Evolutionary conservation across 2,113 vertebrate species (phyloP), one percentile per base, ranked within the genome.

Genomic region (Tauraco erythrolophus): DNA sequence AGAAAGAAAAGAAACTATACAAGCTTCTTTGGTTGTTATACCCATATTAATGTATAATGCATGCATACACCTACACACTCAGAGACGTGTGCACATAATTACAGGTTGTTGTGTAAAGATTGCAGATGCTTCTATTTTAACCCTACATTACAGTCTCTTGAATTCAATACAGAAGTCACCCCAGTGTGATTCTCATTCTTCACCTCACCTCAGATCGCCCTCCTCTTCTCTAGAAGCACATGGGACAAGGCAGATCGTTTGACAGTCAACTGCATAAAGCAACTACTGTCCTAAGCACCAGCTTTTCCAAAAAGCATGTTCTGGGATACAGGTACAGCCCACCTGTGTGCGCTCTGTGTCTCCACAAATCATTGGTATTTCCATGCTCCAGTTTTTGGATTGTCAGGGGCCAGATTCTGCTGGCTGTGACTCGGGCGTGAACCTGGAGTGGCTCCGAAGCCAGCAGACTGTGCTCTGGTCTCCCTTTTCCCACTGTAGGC

Each of bases 331-430:
- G 53, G 27, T 37, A 19, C 31, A 61, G 72, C 37, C 25, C 28
- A 27, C 33, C 10, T 0, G 0, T 0, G 0, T 48, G 35, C 23
- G 2, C 25, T 64, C 37, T 10, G n/a, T 51, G 18, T 89, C 25
- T 33, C 39, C 39, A 54, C 14, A 76, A 53, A 62, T 25, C 21
- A 17, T 0, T 66, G 31, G 7, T n/a, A 28, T 87, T 68, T 51
- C 18, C 5, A 19, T 11, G 43, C 39, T 76, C 28, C 23, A 7
- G 15, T 9, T 69, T 72, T 56, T 17, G 33, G 68, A 43, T 64
- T 66, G 60, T 11, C 28, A 54, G 30, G 56, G 57, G 23, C 3
- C 45, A 25, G 11, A 6, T 43, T 58, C 33, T 45, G 62, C 53
- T 69, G 19, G 62, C 5, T 14, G 6, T 24, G 27, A 7, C 31